These are phyloP conservation scores for Sepioteuthis lessoniana DNA, from an alignment of 2,888 invertebrate species.

Conservation along the genomic window DNA sequence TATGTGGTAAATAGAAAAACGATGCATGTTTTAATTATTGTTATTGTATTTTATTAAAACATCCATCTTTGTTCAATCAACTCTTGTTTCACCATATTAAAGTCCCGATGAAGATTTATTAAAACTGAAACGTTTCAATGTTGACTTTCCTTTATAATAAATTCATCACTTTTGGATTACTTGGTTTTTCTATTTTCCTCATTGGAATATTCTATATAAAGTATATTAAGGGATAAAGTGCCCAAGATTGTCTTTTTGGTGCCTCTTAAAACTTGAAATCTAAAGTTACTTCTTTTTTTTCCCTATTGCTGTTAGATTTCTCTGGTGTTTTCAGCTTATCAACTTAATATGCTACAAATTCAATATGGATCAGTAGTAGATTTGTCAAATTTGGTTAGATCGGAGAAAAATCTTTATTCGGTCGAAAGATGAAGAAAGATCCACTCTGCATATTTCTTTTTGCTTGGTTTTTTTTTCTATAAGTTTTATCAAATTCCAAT, in stretches of 20 bases:
- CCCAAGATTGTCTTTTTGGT: background rate
- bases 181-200: too few species aligned
- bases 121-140: too few species aligned
- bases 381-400: conserved; percentile 15
- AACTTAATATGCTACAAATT: conserved; percentile 18
- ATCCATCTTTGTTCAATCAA: too few species aligned
- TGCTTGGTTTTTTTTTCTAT: background rate
- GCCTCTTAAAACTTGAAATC: background rate
- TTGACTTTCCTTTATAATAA: too few species aligned
- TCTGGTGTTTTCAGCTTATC: background rate
- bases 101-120: too few species aligned
- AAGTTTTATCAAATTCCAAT: conserved; percentile 2
- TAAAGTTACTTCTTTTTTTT: background rate
- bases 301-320: background rate
- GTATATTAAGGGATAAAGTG: background rate
- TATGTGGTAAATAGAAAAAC: too few species aligned
- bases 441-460: background rate
- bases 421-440: background rate
- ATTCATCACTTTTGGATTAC: too few species aligned
- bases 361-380: background rate
- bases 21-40: too few species aligned
- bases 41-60: too few species aligned
- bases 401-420: background rate
- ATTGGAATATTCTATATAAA: background rate
- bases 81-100: too few species aligned